Evolutionary conservation across 2,888 invertebrate species (phyloP).

Genomic region (Alviniconcha strummeri): DNA sequence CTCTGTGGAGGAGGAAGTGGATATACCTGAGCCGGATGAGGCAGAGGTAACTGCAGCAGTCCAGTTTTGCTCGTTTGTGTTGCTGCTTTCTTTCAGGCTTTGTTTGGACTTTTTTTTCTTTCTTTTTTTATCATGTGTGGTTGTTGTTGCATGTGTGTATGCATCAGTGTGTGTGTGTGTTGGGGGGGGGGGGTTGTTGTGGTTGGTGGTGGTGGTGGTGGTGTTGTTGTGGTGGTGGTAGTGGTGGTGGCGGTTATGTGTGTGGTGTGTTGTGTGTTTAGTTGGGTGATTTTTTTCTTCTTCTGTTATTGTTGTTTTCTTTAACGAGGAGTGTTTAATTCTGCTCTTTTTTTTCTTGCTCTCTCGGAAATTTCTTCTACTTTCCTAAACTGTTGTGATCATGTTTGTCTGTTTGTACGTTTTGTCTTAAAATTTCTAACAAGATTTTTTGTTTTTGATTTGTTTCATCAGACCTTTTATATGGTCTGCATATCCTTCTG

Average conservation of each 20-base stretch:
- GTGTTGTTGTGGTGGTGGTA: background rate
- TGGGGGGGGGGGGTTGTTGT: background rate
- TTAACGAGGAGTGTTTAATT: too few relatives aligned
- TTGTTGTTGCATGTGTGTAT: background rate
- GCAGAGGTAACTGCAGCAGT: slow-evolving; percentile 52
- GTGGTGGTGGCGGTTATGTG: background rate
- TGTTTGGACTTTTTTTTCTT: too few relatives aligned
- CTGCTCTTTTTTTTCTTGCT: too few relatives aligned
- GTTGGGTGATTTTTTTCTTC: background rate
- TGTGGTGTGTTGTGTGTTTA: background rate
- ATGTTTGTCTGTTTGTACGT: too few relatives aligned
- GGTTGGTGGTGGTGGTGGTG: background rate
- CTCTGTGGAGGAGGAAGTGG: slow-evolving; percentile 62
- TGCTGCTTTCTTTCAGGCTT: background rate
- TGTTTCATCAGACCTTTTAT: too few relatives aligned
- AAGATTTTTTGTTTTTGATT: too few relatives aligned
- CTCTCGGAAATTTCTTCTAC: too few relatives aligned
- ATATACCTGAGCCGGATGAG: slow-evolving; percentile 66
- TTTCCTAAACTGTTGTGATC: too few relatives aligned
- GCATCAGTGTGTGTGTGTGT: background rate
- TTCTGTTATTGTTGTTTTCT: too few relatives aligned
- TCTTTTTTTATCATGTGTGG: too few relatives aligned
- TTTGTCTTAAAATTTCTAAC: too few relatives aligned
- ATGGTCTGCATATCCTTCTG: too few relatives aligned
- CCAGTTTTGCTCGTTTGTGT: background rate